A percentile compares a stretch with the other conserved stretches of the same genome.
phyloP scores from a whole-genome alignment of 2,888 invertebrate genomes.

The Hetaerina titia region DNA sequence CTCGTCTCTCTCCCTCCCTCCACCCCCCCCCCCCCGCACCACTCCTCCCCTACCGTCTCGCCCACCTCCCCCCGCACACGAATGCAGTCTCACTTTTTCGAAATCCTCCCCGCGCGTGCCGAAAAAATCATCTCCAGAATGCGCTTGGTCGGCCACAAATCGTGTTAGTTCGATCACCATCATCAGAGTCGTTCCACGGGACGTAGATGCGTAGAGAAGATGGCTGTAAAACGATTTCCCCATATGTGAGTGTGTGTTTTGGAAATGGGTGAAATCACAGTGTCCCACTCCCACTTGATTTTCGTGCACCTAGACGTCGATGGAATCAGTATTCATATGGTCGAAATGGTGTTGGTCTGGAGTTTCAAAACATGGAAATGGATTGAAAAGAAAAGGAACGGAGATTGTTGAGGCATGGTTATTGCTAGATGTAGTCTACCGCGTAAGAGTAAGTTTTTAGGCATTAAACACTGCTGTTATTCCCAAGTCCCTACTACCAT shows the following conservation, averaged over 20 bases:
- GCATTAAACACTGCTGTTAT: too few species aligned
- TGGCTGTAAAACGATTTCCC: not conserved
- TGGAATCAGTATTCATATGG: not conserved
- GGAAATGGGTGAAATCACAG: not conserved
- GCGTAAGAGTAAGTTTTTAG: too few species aligned
- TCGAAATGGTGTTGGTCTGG: not conserved
- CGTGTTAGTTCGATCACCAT: constrained; percentile 9
- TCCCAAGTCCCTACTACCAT: too few species aligned
- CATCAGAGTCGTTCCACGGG: not conserved
- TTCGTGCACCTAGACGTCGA: not conserved
- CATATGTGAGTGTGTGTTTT: not conserved
- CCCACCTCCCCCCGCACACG: not conserved
- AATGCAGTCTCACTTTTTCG: constrained; percentile 10
- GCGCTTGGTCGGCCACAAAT: not conserved
- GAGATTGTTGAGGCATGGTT: too few species aligned
- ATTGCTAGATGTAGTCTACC: too few species aligned
- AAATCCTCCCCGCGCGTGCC: not conserved
- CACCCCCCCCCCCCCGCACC: not conserved
- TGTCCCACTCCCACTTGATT: not conserved
- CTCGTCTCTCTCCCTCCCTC: not conserved
- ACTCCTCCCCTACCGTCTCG: not conserved
- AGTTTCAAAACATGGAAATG: too few species aligned
- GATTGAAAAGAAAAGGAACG: too few species aligned
- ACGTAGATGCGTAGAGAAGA: not conserved
- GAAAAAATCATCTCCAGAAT: not conserved